A percentile compares a stretch with the other conserved stretches of the same genome.
These are phyloP conservation scores for Cavia porcellus DNA, from an alignment of 2,113 vertebrate genomes.

Conservation along the genomic window DNA sequence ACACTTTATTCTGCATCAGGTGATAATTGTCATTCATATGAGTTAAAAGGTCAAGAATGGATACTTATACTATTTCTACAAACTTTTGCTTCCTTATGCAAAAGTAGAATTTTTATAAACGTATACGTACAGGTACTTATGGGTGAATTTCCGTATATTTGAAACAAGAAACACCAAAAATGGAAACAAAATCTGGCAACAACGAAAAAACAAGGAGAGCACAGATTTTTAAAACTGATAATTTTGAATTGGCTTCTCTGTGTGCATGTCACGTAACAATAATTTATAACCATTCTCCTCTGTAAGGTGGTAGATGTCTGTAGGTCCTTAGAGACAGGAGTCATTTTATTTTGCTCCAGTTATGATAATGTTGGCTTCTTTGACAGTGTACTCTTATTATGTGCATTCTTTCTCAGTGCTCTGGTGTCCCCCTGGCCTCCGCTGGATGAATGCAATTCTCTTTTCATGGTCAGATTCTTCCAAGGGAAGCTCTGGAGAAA, in stretches of 20 bases:
- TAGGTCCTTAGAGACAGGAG: accelerated
- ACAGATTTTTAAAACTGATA: neutral
- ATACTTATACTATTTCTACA: neutral
- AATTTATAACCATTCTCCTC: neutral
- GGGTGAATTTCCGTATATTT: neutral
- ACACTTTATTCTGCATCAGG: neutral
- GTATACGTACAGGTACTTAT: neutral
- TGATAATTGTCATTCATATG: neutral
- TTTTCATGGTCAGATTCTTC: slow-evolving; percentile 12
- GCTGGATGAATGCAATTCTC: slow-evolving; percentile 23
- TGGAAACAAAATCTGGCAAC: neutral
- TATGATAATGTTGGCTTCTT: neutral
- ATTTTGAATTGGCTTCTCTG: neutral
- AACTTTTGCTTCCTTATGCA: neutral
- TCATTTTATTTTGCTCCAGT: neutral
- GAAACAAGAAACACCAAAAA: neutral
- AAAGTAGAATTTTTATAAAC: neutral
- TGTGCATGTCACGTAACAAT: neutral
- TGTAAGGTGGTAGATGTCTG: accelerated
- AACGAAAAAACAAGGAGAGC: neutral
- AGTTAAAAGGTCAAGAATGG: neutral
- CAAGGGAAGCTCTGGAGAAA: slow-evolving; percentile 7
- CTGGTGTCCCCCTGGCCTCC: neutral
- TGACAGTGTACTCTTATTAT: neutral
- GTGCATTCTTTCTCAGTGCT: neutral